A percentile compares a stretch with the other conserved stretches of the same genome.
phyloP scores from a whole-genome alignment of 2,797 vertebrate species.

The Clarias pachynema region DNA sequence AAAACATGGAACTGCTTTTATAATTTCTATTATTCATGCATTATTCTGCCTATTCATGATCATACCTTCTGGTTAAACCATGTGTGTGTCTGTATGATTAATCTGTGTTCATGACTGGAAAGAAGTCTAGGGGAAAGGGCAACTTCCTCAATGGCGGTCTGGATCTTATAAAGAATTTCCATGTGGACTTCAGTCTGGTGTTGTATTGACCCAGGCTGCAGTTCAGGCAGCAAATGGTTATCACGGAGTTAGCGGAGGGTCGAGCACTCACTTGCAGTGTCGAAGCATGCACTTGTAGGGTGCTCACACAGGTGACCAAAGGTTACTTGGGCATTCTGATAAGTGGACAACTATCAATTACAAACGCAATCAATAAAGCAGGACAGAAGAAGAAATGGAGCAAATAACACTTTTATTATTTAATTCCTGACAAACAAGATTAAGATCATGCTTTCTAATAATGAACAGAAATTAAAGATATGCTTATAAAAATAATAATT shows the following conservation, averaged over 20 bases:
- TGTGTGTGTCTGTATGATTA: slow-evolving; percentile 11
- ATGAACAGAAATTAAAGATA: not conserved
- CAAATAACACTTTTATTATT: slow-evolving; percentile 18
- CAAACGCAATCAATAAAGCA: slow-evolving; percentile 15
- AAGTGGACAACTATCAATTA: slow-evolving; percentile 25
- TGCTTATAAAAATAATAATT: not conserved
- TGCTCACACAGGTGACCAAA: slow-evolving; percentile 33
- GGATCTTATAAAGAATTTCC: slow-evolving; percentile 22
- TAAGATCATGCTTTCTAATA: not conserved
- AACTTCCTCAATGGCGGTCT: slow-evolving; percentile 36
- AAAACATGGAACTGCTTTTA: not conserved
- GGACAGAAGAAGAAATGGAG: not conserved
- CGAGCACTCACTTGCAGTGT: slow-evolving; percentile 1
- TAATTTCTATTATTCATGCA: not conserved
- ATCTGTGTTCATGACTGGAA: slow-evolving; percentile 24
- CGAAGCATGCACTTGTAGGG: slow-evolving; percentile 33
- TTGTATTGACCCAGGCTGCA: slow-evolving; percentile 1
- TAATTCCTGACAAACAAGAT: not conserved
- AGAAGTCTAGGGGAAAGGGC: slow-evolving; percentile 33
- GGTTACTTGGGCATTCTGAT: slow-evolving; percentile 35
- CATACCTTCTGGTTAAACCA: not conserved
- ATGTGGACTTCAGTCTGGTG: slow-evolving; percentile 11
- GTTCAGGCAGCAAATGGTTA: slow-evolving; percentile 1
- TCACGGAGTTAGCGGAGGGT: slow-evolving; percentile 3
- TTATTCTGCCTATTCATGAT: slow-evolving; percentile 8